phyloP scores from a whole-genome alignment of 2,888 invertebrate species.

The Sisyra nigra region DNA sequence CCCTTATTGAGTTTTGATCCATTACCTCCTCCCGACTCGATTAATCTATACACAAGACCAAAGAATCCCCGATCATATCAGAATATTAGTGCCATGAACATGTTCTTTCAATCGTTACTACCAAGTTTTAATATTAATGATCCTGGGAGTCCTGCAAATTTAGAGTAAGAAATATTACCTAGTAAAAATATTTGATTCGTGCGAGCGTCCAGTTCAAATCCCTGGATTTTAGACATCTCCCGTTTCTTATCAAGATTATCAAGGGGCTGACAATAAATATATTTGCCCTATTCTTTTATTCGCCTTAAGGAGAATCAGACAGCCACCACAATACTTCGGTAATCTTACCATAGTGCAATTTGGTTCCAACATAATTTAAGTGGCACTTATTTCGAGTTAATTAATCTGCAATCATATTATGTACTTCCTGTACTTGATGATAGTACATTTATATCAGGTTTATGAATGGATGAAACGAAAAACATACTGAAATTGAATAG shows the following conservation, averaged over 20 bases:
- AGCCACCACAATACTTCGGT: too few species aligned
- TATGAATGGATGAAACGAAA: too few species aligned
- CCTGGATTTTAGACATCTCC: not conserved
- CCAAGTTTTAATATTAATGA: slow-evolving; percentile 47
- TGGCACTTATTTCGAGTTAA: too few species aligned
- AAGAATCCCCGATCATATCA: slow-evolving; percentile 19
- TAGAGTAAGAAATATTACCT: slow-evolving; percentile 16
- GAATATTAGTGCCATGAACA: slow-evolving; percentile 27
- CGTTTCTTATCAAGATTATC: not conserved
- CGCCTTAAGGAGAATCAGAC: too few species aligned
- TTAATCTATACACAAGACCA: slow-evolving; percentile 49
- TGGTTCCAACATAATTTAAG: too few species aligned
- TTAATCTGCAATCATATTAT: too few species aligned
- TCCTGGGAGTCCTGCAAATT: slow-evolving; percentile 16
- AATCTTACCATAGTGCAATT: too few species aligned
- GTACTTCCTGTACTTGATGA: too few species aligned
- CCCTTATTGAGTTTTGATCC: slow-evolving; percentile 64
- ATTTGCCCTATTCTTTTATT: too few species aligned
- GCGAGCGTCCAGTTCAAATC: too few species aligned
- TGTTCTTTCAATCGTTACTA: slow-evolving; percentile 56
- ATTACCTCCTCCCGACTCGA: slow-evolving; percentile 57
- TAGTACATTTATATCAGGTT: too few species aligned
- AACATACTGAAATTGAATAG: too few species aligned
- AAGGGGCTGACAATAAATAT: not conserved
- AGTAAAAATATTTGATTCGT: slow-evolving; percentile 4